These are phyloP conservation scores for Nycteola revayana DNA, from an alignment of 2,888 invertebrate species.

Conservation along the genomic window DNA sequence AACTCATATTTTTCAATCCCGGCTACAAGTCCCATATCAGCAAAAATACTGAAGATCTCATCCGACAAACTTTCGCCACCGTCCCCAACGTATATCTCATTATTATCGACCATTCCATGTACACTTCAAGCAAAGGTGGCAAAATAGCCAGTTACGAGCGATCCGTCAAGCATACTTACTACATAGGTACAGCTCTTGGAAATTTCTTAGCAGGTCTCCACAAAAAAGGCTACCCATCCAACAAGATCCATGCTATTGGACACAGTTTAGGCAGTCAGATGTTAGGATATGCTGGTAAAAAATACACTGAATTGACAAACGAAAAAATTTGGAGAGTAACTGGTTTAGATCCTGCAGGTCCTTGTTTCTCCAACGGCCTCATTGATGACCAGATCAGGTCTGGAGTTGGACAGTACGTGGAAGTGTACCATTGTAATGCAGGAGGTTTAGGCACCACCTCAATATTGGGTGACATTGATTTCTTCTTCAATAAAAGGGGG, in stretches of 20 bases:
- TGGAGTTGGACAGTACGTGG: conserved; percentile 81
- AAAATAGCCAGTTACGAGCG: conserved; percentile 63
- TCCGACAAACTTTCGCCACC: conserved; percentile 60
- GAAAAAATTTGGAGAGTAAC: conserved; percentile 65
- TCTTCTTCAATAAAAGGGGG: conserved; percentile 82
- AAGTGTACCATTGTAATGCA: conserved; percentile 83
- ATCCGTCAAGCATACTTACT: conserved; percentile 56
- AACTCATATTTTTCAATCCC: conserved; percentile 67
- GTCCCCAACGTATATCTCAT: conserved; percentile 61
- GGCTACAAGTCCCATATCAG: conserved; percentile 70
- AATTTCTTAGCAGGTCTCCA: conserved; percentile 53
- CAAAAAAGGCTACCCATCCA: conserved; percentile 52
- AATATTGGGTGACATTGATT: conserved; percentile 80
- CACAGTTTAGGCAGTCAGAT: conserved; percentile 72
- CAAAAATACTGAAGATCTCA: conserved; percentile 57
- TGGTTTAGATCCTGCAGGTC: conserved; percentile 71
- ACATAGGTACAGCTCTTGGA: conserved; percentile 60
- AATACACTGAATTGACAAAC: conserved; percentile 50
- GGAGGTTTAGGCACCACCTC: conserved; percentile 76
- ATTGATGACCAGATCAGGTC: conserved; percentile 72
- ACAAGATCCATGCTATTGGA: conserved; percentile 64
- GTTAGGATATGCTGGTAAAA: conserved; percentile 53
- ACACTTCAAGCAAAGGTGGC: conserved; percentile 59
- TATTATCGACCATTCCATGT: conserved; percentile 67
- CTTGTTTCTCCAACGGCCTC: conserved; percentile 67